Conservation (phyloP, 2,113 vertebrate species). For the Pao palembangensis region DNA sequence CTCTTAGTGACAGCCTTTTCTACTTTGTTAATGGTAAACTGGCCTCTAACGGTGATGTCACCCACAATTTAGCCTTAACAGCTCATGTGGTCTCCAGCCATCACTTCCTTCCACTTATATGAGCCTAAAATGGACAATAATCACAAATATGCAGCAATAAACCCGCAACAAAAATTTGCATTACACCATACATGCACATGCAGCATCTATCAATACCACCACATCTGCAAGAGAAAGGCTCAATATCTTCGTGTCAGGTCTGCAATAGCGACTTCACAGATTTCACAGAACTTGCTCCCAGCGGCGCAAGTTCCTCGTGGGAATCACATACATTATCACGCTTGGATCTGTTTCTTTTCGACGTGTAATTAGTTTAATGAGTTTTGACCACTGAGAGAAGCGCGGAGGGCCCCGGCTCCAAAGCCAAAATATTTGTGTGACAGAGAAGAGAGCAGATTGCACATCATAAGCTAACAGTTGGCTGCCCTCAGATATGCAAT, state of each 20-base stretch:
- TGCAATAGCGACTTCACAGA: slow-evolving; percentile 44
- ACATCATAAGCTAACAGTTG: slow-evolving; percentile 66
- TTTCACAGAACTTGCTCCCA: slow-evolving; percentile 52
- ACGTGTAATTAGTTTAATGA: slow-evolving; percentile 74
- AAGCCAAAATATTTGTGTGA: slow-evolving; percentile 65
- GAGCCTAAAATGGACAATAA: no score
- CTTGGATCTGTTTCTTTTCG: slow-evolving; percentile 62
- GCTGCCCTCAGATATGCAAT: slow-evolving; percentile 61
- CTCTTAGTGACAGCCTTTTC: no score
- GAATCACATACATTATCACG: slow-evolving; percentile 67
- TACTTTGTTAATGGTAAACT: no score
- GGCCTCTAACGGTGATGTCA: no score
- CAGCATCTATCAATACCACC: no score
- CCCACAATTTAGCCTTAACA: no score
- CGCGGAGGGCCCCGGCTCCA: slow-evolving; percentile 57
- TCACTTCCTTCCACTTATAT: no score
- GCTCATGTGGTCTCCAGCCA: no score
- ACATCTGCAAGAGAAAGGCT: no score
- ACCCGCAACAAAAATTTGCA: no score
- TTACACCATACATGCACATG: no score
- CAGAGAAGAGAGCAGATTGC: slow-evolving; percentile 72
- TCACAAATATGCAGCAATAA: no score
- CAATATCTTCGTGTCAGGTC: slow-evolving; percentile 32
- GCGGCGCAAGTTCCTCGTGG: slow-evolving; percentile 59
- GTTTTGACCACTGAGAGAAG: slow-evolving; percentile 65